These are phyloP conservation scores for Origma solitaria DNA, from an alignment of 2,113 vertebrate species.

Conservation along the genomic window DNA sequence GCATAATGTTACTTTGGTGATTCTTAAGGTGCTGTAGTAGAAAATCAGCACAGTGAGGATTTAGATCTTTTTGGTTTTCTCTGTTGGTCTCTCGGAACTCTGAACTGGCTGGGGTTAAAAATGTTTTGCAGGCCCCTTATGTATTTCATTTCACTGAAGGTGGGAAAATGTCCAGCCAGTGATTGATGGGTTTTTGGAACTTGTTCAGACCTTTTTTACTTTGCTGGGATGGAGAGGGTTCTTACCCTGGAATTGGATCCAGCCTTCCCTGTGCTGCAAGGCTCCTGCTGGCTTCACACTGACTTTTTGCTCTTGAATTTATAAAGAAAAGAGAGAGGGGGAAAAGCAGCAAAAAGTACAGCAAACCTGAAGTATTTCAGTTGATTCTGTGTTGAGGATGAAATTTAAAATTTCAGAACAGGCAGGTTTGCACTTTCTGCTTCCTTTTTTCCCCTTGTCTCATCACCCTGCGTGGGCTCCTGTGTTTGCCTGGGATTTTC, in stretches of 20 bases:
- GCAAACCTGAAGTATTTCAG: neutral
- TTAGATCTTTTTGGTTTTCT: neutral
- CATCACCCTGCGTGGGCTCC: neutral
- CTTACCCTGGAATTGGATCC: neutral
- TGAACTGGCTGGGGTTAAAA: neutral
- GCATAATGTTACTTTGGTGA: neutral
- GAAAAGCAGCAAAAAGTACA: neutral
- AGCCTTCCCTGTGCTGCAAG: slow-evolving; percentile 3
- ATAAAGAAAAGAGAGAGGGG: neutral
- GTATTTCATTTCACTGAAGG: slow-evolving; percentile 18
- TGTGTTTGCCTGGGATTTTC: neutral
- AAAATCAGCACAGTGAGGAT: neutral
- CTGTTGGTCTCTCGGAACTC: neutral
- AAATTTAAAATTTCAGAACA: neutral
- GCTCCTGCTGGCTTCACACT: slow-evolving; percentile 7
- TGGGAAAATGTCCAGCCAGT: slow-evolving; percentile 45
- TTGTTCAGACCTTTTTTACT: slow-evolving; percentile 34
- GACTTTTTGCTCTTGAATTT: slow-evolving; percentile 11
- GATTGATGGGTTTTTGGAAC: slow-evolving; percentile 22
- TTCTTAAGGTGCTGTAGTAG: neutral
- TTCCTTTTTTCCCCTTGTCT: neutral
- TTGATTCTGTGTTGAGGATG: neutral
- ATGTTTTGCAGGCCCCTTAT: neutral
- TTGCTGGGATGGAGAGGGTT: neutral
- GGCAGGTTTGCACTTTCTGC: neutral